phyloP scores from a whole-genome alignment of 2,888 invertebrate species.

The Anthophora plumipes region DNA sequence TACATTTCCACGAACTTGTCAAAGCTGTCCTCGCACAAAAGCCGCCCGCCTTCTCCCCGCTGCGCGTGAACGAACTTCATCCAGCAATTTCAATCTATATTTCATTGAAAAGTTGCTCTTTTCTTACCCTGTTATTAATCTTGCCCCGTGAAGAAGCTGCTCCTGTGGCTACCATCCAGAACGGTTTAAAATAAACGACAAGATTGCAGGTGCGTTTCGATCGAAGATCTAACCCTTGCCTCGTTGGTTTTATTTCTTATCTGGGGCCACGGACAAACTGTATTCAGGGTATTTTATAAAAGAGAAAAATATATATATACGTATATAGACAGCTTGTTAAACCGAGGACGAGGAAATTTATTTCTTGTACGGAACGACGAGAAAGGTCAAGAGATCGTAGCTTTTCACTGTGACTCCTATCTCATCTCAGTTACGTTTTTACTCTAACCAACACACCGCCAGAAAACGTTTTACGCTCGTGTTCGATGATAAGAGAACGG shows the following conservation, averaged over 20 bases:
- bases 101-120: neutral
- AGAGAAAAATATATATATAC: neutral
- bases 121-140: constrained; percentile 6
- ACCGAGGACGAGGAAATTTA: constrained; percentile 27
- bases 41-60: neutral
- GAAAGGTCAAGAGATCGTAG: constrained; percentile 37
- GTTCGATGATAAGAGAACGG: constrained; percentile 28
- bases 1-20: constrained; percentile 7
- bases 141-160: neutral
- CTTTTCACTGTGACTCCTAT: neutral
- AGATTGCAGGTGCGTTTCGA: neutral
- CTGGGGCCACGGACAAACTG: neutral
- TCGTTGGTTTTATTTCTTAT: neutral
- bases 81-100: neutral
- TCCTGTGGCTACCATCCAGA: neutral
- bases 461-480: constrained; percentile 20
- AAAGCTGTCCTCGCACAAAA: neutral
- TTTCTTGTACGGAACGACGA: constrained; percentile 7
- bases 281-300: neutral
- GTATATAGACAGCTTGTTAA: constrained; percentile 2
- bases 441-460: constrained; percentile 21
- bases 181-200: neutral
- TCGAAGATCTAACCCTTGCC: neutral
- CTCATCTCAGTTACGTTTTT: neutral
- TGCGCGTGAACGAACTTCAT: neutral